A percentile compares a stretch with the other conserved stretches of the same genome.
phyloP scores from a whole-genome alignment of 2,797 vertebrate genomes.

The Pseudopleuronectes americanus region DNA sequence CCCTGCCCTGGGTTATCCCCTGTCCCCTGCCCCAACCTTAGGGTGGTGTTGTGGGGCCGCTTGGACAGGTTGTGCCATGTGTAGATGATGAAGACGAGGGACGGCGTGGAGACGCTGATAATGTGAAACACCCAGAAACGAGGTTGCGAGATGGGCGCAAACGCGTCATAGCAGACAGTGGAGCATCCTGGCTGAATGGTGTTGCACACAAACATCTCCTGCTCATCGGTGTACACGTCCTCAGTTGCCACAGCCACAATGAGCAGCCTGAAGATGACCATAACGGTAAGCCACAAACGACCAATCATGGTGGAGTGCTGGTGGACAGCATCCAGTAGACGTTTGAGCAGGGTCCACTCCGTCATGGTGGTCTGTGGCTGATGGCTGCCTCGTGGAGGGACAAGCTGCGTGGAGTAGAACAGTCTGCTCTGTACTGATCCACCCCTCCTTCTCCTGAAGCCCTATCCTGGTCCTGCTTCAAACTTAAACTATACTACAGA shows the following conservation, averaged over 20 bases:
- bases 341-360: constrained; percentile 95
- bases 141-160: constrained; percentile 94
- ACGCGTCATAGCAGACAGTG: constrained; percentile 94
- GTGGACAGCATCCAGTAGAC: constrained; percentile 95
- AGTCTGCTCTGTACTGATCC: constrained; percentile 62
- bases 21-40: constrained; percentile 28
- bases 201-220: constrained; percentile 97
- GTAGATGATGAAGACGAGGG: constrained; percentile 94
- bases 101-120: constrained; percentile 92
- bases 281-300: constrained; percentile 94
- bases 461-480: not conserved
- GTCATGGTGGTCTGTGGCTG: constrained; percentile 77
- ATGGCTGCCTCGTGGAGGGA: constrained; percentile 52
- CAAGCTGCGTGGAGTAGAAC: constrained; percentile 47
- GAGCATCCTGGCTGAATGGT: constrained; percentile 94
- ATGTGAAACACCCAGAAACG: constrained; percentile 99
- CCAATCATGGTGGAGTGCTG: constrained; percentile 98
- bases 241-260: constrained; percentile 94
- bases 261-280: constrained; percentile 95
- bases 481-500: not conserved
- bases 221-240: constrained; percentile 95
- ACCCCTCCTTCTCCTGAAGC: constrained; percentile 30
- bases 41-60: constrained; percentile 62
- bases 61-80: constrained; percentile 95
- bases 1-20: constrained; percentile 45